phyloP scores from a whole-genome alignment of 2,888 invertebrate genomes.

The Epicampocera succincta region DNA sequence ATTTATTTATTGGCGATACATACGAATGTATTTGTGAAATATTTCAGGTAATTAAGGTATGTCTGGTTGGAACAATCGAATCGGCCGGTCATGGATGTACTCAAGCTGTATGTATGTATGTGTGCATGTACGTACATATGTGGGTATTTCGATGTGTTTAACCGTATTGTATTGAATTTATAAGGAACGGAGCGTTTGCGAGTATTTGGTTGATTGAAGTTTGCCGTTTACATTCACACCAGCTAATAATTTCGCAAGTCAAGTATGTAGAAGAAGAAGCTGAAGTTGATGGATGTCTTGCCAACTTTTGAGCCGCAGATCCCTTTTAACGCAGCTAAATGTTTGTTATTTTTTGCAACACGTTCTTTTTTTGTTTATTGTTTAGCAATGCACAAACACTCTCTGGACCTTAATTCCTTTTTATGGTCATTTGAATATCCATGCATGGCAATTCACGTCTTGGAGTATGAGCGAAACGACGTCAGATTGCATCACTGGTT shows the following conservation, averaged over 20 bases:
- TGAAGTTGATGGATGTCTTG: conserved; percentile 54
- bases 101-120: neutral
- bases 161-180: conserved; percentile 50
- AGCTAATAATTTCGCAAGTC: conserved; percentile 63
- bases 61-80: conserved; percentile 51
- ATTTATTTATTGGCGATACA: no score
- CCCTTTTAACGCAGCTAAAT: conserved; percentile 56
- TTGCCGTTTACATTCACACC: conserved; percentile 65
- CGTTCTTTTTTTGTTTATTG: conserved; percentile 22
- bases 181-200: conserved; percentile 61
- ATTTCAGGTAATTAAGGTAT: conserved; percentile 65
- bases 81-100: conserved; percentile 44
- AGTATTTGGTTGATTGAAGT: conserved; percentile 64
- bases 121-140: neutral
- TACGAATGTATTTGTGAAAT: conserved; percentile 51
- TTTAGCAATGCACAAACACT: conserved; percentile 70
- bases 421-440: conserved; percentile 82
- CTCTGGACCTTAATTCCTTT: conserved; percentile 81
- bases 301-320: conserved; percentile 36
- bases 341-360: conserved; percentile 12
- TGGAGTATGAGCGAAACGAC: conserved; percentile 59
- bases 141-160: conserved; percentile 31
- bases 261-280: conserved; percentile 26
- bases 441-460: conserved; percentile 75
- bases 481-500: conserved; percentile 66